Conservation (phyloP, 2,888 invertebrate genomes). For the Torymus auratus region DNA sequence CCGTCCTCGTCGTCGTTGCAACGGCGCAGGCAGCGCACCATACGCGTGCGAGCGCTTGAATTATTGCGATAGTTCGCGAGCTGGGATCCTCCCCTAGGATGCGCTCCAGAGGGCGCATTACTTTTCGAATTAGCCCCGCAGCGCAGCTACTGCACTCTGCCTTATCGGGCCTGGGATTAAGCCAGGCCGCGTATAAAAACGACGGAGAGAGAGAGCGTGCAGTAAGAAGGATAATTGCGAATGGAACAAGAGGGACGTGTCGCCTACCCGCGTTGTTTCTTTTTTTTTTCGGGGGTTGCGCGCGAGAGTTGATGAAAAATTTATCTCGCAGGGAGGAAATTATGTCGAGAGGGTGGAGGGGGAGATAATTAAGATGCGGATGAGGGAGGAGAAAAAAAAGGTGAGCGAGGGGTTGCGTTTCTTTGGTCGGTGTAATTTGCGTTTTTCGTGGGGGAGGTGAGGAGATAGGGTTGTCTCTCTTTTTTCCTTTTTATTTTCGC, state of each 20-base stretch:
- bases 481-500: too few species aligned
- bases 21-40: not conserved
- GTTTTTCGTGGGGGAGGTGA: too few species aligned
- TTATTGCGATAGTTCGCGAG: conserved; percentile 47
- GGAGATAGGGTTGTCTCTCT: too few species aligned
- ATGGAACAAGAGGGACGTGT: not conserved
- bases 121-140: conserved; percentile 29
- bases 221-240: not conserved
- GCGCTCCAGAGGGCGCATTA: conserved; percentile 18
- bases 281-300: too few species aligned
- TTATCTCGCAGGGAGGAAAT: conserved; percentile 28
- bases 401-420: not conserved
- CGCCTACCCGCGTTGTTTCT: not conserved
- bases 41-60: conserved; percentile 17
- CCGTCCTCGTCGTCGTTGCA: too few species aligned
- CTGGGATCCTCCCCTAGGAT: conserved; percentile 35
- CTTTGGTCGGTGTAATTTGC: too few species aligned
- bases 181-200: too few species aligned
- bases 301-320: conserved; percentile 9
- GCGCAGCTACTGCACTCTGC: not conserved
- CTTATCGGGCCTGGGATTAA: conserved; percentile 9
- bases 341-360: not conserved
- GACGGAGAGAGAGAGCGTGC: not conserved
- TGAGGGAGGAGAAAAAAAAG: not conserved
- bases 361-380: conserved; percentile 38